Percentiles rank a stretch among this genome's conserved stretches.
Evolutionary conservation across 35 echinoderm and acorn worm genomes (phyloP).

Genomic region (Patiria miniata): DNA sequence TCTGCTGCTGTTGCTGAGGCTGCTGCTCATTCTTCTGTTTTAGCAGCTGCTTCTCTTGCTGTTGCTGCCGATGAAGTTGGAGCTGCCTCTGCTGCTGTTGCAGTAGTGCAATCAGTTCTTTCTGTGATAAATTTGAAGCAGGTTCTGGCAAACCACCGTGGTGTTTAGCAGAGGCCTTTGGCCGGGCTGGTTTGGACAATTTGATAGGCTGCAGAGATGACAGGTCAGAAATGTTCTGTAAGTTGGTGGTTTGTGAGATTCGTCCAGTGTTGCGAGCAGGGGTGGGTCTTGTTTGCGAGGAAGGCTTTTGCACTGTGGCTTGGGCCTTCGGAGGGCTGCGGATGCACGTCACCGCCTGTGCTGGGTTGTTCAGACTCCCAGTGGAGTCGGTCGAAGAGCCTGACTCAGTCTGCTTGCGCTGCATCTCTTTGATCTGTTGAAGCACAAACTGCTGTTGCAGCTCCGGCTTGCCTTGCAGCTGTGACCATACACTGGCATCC

Average conservation of each 20-base stretch:
- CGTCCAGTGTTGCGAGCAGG: not conserved
- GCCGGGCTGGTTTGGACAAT: not conserved
- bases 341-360: conserved; percentile 6
- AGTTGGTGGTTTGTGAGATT: not conserved
- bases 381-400: not conserved
- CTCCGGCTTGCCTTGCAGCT: conserved; percentile 38
- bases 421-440: conserved; percentile 32
- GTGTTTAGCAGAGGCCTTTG: not conserved
- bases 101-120: not conserved
- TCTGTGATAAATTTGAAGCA: not conserved
- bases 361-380: not conserved
- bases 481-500: conserved; percentile 33
- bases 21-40: not conserved
- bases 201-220: not conserved
- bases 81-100: conserved; percentile 25
- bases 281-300: not conserved
- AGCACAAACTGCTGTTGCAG: conserved; percentile 43
- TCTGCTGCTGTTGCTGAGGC: not conserved
- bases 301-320: not conserved
- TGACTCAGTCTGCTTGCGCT: not conserved
- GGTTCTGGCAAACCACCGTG: not conserved
- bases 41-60: not conserved
- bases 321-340: not conserved
- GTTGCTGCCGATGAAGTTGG: conserved; percentile 8
- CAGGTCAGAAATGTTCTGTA: not conserved